Base-by-base conservation (phyloP, 2,888 invertebrate species). In the Syritta pipiens region DNA sequence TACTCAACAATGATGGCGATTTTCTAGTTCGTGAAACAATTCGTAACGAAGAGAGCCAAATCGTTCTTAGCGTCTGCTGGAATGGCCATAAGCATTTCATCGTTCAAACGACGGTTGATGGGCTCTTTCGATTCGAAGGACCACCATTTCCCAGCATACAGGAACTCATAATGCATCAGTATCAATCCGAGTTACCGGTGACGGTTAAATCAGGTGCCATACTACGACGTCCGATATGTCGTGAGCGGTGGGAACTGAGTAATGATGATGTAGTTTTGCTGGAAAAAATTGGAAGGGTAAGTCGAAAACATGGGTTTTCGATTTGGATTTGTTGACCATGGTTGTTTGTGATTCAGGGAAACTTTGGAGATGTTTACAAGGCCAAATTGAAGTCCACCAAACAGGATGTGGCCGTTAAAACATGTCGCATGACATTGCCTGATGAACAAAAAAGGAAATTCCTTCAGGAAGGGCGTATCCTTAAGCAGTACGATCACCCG, bases 1-100 rank as follows among this genome's bases (percentile, higher is more conserved):
- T 98, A 35, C 90, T 98, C 75, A 93, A 94, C n/a, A 94, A 94
- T 62, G 96, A 98, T 84, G 98, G 98, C 0, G 98, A 98, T 88
- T 98, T 96, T 89, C 90, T 98, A 69, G 97, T 98, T 65, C 91
- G 98, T 20, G 97, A 98, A 90, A 97, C 97, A 1, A 96, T 94
- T 75, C 91, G 96, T 85, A 96, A 97, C 85, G 96, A 96, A 85
- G 96, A 96, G 86, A 92, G 95, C 82, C 97, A 97, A 89, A 94
- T 96, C 46, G 98, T 98, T 71, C 90, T 98, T 42, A 97, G 97
- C 9, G 97, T 97, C 1, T 96, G 95, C 88, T 98, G 98, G 97
- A 95, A 96, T 72, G 96, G 97, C 14, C 97, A 97, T 85, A 97
- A 97, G 87, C 98, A 98, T 90, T 98, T 98, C 87, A 98, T 98